Percentiles rank a stretch among this genome's conserved stretches.
Evolutionary conservation across 2,888 invertebrate species (phyloP).

Genomic region (Volucella bombylans): DNA sequence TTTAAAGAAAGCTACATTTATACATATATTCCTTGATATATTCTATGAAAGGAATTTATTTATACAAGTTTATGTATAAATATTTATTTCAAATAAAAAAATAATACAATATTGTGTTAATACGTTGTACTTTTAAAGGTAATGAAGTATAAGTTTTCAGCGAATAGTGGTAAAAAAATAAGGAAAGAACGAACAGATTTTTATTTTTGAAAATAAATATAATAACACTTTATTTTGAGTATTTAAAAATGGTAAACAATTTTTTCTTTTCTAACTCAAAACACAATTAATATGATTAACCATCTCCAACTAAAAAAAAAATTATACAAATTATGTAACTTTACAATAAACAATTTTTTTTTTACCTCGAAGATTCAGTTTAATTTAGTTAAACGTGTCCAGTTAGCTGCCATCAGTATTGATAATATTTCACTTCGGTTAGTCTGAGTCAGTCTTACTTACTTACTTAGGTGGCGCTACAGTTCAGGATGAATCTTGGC

Average conservation of each 20-base stretch:
- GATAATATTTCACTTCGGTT: no score
- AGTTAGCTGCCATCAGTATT: no score
- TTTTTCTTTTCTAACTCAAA: neutral
- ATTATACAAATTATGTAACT: no score
- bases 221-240: neutral
- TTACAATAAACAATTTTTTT: no score
- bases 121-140: conserved; percentile 37
- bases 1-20: conserved; percentile 67
- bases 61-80: conserved; percentile 37
- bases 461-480: no score
- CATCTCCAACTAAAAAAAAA: neutral
- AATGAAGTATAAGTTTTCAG: conserved; percentile 40
- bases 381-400: no score
- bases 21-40: conserved; percentile 36
- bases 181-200: no score
- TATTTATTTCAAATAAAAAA: conserved; percentile 23
- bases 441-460: no score
- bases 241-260: conserved; percentile 49
- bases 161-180: conserved; percentile 24
- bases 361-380: no score
- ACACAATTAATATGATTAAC: conserved; percentile 1
- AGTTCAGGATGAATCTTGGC: no score
- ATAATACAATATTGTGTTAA: conserved; percentile 36
- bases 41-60: conserved; percentile 36
- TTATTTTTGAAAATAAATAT: neutral